Conservation (phyloP, 2,797 vertebrate species). For the Setipinna tenuifilis region DNA sequence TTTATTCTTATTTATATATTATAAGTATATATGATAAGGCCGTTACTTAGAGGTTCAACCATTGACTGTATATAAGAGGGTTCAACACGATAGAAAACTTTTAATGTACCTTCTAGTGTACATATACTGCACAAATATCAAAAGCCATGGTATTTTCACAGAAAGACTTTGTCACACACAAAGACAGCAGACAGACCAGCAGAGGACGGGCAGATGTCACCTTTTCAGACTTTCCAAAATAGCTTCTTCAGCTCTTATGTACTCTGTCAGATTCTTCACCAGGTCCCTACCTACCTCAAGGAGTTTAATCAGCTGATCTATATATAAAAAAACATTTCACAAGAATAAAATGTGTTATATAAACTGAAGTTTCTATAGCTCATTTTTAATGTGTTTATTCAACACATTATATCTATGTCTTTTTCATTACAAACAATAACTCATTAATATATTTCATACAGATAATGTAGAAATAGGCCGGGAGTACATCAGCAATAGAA, state of each 20-base stretch:
- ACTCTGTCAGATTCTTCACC: constrained; percentile 35
- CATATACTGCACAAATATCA: no score
- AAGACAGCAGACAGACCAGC: no score
- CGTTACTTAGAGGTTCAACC: neutral
- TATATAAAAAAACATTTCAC: neutral
- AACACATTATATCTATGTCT: neutral
- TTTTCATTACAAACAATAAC: neutral
- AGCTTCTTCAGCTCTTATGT: constrained; percentile 30
- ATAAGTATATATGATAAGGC: no score
- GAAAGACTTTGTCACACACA: no score
- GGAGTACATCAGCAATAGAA: no score
- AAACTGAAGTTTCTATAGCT: neutral
- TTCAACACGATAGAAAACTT: neutral
- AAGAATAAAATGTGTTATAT: neutral
- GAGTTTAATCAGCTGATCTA: constrained; percentile 55
- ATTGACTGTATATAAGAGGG: no score
- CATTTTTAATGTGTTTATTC: neutral
- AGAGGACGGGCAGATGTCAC: constrained; percentile 25
- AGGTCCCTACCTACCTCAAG: constrained; percentile 38
- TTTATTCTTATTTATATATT: no score
- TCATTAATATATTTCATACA: no score
- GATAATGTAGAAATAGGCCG: no score
- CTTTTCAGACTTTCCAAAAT: constrained; percentile 33
- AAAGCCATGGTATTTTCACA: no score
- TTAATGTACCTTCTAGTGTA: no score